Base-by-base conservation (phyloP, 2,888 invertebrate genomes). In the Tetragonula carbonaria region DNA sequence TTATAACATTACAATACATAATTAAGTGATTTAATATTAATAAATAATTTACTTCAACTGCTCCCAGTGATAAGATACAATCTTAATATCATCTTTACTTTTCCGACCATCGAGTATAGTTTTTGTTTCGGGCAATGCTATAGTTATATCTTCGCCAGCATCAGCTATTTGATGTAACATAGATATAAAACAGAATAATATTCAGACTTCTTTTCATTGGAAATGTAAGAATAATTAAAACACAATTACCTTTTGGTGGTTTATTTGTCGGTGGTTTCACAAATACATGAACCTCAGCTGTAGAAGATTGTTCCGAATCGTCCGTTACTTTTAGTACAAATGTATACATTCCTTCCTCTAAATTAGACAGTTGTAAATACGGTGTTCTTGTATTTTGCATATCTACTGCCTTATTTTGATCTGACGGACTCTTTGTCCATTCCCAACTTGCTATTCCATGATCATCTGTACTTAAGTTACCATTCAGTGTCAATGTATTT, bases 341-440 rank as follows among this genome's bases (percentile, higher is more conserved):
- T 0, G 98, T 98, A 94, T 99, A 99, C 95, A 98, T 97, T 67
- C 99, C 99, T 93, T 98, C 98, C 92, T 98, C 98, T 70, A 99
- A 95, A 95, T 99, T 98, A 0, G 98, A 98, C 18, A 99, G 95
- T 95, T 97, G 97, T 63, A 99, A 96, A 92, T 97, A 98, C 0
- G 98, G 98, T 0, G 98, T 98, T 91, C 98, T 96, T 0, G 98
- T 98, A 90, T 98, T 98, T 95, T 99, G 98, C 98, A 99, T 99
- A 93, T 99, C 99, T 16, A 98, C 98, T 0, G 98, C 98, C 93
- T 98, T 98, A 88, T 97, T 97, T 87, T 98, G 97, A 92, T 98
- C 98, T 71, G 97, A 97, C 0, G 97, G 96, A 73, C 97, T 97
- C 93, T 98, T 98, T 0, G 98, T 98, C 99, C 99, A 99, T 94